phyloP scores from a whole-genome alignment of 2,113 vertebrate species.

The Coturnix japonica region DNA sequence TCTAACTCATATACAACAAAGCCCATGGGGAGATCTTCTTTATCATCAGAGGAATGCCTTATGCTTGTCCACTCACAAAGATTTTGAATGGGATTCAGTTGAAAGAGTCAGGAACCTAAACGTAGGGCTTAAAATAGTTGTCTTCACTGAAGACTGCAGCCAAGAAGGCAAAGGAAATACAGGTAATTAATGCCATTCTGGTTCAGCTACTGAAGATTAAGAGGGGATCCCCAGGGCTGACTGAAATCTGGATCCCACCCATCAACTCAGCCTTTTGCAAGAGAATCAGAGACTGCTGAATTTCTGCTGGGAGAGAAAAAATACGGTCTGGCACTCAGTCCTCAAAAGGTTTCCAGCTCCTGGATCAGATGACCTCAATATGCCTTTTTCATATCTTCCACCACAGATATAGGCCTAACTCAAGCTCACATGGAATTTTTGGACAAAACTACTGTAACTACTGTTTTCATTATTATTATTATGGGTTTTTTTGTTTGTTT shows the following conservation, averaged over 20 bases:
- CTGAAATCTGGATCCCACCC: background rate
- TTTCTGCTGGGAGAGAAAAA: conserved; percentile 33
- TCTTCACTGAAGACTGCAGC: background rate
- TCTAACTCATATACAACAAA: background rate
- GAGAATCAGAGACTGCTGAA: background rate
- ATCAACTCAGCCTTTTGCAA: background rate
- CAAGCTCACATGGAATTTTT: background rate
- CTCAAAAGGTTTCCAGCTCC: conserved; percentile 25
- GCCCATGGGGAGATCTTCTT: background rate
- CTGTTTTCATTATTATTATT: background rate
- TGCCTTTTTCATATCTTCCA: conserved; percentile 41
- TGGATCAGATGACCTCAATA: conserved; percentile 50
- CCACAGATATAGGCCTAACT: background rate
- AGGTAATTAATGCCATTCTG: background rate
- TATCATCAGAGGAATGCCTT: background rate
- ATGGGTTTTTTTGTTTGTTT: too few relatives aligned
- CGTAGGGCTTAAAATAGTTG: background rate
- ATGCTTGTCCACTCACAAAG: background rate
- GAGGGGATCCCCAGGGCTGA: background rate
- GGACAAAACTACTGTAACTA: background rate
- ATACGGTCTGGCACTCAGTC: conserved; percentile 34
- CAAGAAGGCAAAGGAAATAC: background rate
- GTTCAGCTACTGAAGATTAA: background rate
- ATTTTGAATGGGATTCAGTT: background rate
- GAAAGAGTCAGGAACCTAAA: background rate